Evolutionary conservation across 2,888 invertebrate genomes (phyloP).

Genomic region (Drosophila mercatorum): DNA sequence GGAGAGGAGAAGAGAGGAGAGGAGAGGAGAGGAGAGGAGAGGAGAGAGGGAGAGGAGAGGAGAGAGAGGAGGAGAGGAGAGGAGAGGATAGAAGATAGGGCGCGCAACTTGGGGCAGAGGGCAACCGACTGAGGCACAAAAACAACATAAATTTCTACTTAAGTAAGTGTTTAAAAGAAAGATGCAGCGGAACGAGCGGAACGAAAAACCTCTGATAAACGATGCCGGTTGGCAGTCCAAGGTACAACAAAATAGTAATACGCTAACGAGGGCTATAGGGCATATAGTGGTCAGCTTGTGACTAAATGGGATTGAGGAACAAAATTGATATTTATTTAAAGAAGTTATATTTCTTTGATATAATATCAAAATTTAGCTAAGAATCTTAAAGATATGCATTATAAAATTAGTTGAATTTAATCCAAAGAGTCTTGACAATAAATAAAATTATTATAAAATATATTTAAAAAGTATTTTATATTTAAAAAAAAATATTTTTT

Average conservation of each 20-base stretch:
- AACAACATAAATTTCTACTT: constrained; percentile 79
- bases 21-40: background rate
- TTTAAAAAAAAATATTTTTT: no score
- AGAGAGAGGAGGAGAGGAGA: background rate
- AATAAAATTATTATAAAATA: no score
- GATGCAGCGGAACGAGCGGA: constrained; percentile 45
- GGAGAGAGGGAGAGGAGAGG: background rate
- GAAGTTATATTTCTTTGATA: no score
- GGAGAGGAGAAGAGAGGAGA: no score
- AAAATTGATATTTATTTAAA: background rate
- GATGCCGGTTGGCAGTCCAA: constrained; percentile 37
- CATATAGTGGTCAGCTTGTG: background rate
- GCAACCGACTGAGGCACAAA: constrained; percentile 51
- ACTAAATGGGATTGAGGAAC: background rate
- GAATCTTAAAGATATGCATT: background rate
- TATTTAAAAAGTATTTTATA: no score
- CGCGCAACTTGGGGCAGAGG: background rate
- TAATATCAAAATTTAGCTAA: background rate
- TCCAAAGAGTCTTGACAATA: constrained; percentile 15
- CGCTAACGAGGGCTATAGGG: background rate
- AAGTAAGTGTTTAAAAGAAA: constrained; percentile 79
- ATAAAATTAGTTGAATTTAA: background rate
- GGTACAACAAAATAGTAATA: constrained; percentile 33
- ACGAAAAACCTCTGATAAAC: constrained; percentile 54
- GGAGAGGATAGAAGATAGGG: no score